Base-by-base conservation (phyloP, 2,888 invertebrate species). In the Andrena chrysosceles region DNA sequence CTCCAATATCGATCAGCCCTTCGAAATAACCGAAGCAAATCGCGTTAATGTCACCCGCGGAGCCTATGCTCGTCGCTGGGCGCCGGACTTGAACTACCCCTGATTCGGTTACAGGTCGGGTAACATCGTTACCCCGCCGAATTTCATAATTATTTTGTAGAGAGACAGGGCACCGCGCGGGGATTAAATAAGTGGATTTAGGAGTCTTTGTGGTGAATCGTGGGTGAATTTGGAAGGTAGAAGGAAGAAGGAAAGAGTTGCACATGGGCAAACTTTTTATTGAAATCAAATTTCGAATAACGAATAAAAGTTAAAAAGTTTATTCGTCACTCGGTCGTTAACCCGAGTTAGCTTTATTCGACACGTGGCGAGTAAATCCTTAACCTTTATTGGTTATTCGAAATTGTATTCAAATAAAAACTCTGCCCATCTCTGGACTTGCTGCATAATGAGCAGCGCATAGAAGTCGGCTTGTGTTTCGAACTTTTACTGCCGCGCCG, bases 101-200 rank as follows among this genome's bases (percentile, higher is more conserved):
- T 59, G 42, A 75, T 66, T 69, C 35, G 35, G n/a, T 70, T 60
- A 79, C 4, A 26, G 59, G 3, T 13, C n/a, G 26, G 49, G 7
- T 35, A 64, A 74, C 23, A 5, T 56, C n/a, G 59, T 63, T 59
- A 63, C n/a, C 31, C 10, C 10, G 16, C 7, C 23, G 42, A 16
- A 70, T 64, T 68, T 68, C 29, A 48, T 48, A 52, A 49, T 77
- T 60, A 67, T 60, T 60, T 77, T n/a, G 10, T 2, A 13, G n/a
- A 20, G 42, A 26, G 23, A 54, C 23, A 2, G 20, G 20, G 54
- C 23, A 2, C 8, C 20, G 8, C 7, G 60, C 60, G 16, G 6
- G 7, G 60, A 60, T 42, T 16, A 4, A 42, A 42, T 42, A 42
- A 42, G 5, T 42, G 42, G 42, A 29, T 20, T 54, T 23, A 23